A percentile compares a stretch with the other conserved stretches of the same genome.
Evolutionary conservation across 2,113 vertebrate genomes (phyloP).

Genomic region (Bettongia penicillata): DNA sequence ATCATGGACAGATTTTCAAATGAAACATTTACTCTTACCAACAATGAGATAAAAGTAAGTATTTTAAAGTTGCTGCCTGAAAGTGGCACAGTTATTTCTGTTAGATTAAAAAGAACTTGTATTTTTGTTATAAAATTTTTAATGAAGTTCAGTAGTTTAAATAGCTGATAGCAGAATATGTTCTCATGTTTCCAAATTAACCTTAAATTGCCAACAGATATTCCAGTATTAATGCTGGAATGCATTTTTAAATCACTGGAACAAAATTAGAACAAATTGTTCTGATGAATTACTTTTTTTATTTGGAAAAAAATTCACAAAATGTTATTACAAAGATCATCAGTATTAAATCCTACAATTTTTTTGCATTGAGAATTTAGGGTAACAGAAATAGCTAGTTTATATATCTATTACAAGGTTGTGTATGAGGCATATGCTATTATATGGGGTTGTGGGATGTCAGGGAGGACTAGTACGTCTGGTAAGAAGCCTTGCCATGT

Average conservation of each 20-base stretch:
- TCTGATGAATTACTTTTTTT: slow-evolving; percentile 33
- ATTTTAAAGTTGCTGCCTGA: slow-evolving; percentile 51
- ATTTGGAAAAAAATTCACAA: slow-evolving; percentile 21
- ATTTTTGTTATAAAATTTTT: slow-evolving; percentile 65
- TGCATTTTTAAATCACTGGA: slow-evolving; percentile 62
- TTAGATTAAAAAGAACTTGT: slow-evolving; percentile 48
- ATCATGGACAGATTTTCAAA: slow-evolving; percentile 73
- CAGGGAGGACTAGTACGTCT: no score
- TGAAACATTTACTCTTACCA: slow-evolving; percentile 73
- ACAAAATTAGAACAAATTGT: slow-evolving; percentile 55
- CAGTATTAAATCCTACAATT: slow-evolving; percentile 27
- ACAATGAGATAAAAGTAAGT: slow-evolving; percentile 80
- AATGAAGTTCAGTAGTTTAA: slow-evolving; percentile 76
- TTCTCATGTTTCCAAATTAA: slow-evolving; percentile 68
- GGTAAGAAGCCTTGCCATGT: no score
- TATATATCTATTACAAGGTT: no score
- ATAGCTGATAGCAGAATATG: slow-evolving; percentile 72
- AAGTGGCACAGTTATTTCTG: slow-evolving; percentile 42
- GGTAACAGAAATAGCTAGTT: background rate
- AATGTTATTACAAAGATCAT: background rate
- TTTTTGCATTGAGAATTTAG: background rate
- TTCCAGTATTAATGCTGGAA: slow-evolving; percentile 63
- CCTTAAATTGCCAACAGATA: slow-evolving; percentile 63
- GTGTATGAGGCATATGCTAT: background rate
- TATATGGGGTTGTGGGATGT: background rate